Percentiles rank a stretch among this genome's conserved stretches.
Conservation (phyloP, 2,113 vertebrate species). For the Parus major region DNA sequence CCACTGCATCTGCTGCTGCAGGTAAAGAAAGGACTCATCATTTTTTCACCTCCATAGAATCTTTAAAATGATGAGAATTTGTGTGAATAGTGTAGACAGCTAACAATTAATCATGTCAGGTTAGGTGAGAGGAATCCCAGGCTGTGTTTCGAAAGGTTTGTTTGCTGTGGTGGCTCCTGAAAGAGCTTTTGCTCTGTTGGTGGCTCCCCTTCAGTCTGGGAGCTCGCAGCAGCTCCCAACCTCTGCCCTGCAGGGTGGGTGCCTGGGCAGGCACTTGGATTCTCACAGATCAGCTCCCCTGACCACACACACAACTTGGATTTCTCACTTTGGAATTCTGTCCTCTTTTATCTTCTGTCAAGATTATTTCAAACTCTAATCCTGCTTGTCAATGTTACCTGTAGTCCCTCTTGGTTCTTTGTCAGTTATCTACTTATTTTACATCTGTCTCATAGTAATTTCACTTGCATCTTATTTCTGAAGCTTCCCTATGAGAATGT, state of each 20-base stretch:
- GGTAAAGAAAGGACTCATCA: background rate
- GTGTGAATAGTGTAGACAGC: background rate
- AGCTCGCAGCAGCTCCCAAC: background rate
- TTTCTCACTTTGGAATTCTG: background rate
- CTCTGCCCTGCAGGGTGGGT: accelerated
- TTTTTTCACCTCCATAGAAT: background rate
- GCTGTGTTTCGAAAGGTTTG: background rate
- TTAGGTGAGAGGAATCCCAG: background rate
- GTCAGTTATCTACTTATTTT: slow-evolving; percentile 4
- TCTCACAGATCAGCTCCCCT: background rate
- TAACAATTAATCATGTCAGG: background rate
- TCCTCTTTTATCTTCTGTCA: background rate
- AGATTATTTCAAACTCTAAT: background rate
- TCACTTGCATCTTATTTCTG: background rate
- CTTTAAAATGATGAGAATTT: background rate
- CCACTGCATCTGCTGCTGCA: background rate
- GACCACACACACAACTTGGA: background rate
- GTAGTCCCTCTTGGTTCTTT: background rate
- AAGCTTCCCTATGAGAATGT: background rate
- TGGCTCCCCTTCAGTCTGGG: background rate
- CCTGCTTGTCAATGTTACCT: background rate
- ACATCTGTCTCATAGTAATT: background rate
- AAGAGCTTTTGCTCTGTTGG: accelerated
- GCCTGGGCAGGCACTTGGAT: background rate
- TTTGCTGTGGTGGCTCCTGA: background rate